Evolutionary conservation across 2,888 invertebrate species (phyloP).

Genomic region (Lathronympha strigana): DNA sequence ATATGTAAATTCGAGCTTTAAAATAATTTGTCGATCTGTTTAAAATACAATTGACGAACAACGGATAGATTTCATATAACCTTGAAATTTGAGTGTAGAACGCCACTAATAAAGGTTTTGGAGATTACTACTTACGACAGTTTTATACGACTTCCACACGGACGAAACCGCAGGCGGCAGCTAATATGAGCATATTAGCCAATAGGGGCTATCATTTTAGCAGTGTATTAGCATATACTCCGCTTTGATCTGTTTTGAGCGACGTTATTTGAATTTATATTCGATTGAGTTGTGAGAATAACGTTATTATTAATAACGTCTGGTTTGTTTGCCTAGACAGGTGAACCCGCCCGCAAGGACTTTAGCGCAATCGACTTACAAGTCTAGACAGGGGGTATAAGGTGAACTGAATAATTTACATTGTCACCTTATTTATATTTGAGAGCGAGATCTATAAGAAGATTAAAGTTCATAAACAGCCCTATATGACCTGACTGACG

Average conservation of each 20-base stretch:
- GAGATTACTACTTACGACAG: no score
- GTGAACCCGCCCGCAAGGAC: constrained; percentile 17
- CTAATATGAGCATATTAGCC: no score
- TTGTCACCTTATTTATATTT: neutral
- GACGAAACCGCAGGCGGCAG: no score
- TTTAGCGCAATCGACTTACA: constrained; percentile 22
- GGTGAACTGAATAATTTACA: constrained; percentile 17
- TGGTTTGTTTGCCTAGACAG: constrained; percentile 20
- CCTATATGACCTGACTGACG: neutral
- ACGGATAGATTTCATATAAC: no score
- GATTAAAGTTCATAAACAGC: neutral
- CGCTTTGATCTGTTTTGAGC: neutral
- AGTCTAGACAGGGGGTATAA: constrained; percentile 28
- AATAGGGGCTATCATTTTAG: neutral
- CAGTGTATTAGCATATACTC: neutral
- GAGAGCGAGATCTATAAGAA: neutral
- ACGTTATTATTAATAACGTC: constrained; percentile 6
- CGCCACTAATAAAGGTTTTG: no score
- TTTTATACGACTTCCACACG: no score
- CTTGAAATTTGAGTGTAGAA: no score
- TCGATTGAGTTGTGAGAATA: neutral
- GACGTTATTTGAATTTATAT: neutral
- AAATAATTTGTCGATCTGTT: no score
- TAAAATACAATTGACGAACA: no score
- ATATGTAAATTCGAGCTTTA: neutral